Base-by-base conservation (phyloP, 2,797 vertebrate genomes). In the Paguma larvata region DNA sequence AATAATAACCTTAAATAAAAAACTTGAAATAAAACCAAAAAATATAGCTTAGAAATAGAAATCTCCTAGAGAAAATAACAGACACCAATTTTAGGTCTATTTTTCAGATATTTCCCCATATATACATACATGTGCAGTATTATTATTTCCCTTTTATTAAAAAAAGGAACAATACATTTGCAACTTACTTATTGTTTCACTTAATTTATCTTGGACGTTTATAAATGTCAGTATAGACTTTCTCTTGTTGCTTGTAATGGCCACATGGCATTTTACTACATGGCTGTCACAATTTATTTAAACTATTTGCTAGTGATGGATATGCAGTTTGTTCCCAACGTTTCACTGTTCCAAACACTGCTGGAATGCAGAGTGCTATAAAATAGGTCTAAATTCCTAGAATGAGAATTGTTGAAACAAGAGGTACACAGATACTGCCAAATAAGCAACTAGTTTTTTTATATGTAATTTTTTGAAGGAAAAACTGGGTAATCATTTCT, bases 1-100 rank as follows among this genome's bases (percentile, higher is more conserved):
- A 91, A 90, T 79, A 89, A 67, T 68, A 85, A 70, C 8, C n/a
- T 83, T 44, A 92, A 85, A 3, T 67, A 77, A 93, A 89, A 79
- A 44, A 23, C 87, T 95, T 27, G 34, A 93, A 78, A 56, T 89
- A 51, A 53, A 68, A 80, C 48, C 30, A 13, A 90, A 91, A 88
- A 89, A 82, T 41, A 46, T 21, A 91, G 90, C 46, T 86, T 72
- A 85, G 82, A 82, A 75, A 51, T 48, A 63, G 80, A 72, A 88
- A 18, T 73, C 32, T 48, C 77, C 53, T 91, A 89, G 19, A 85
- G 46, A 95, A 84, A 82, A 56, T 41, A 93, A 91, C 2, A 18
- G 59, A 77, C n/a, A 91, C 5, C 6, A 16, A 93, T 68, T 77
- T 94, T 16, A 70, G 19, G 2, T 30, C 30, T 85, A 46, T 44